Conservation (phyloP, 2,113 vertebrate genomes). For the Lophotis ruficrista region DNA sequence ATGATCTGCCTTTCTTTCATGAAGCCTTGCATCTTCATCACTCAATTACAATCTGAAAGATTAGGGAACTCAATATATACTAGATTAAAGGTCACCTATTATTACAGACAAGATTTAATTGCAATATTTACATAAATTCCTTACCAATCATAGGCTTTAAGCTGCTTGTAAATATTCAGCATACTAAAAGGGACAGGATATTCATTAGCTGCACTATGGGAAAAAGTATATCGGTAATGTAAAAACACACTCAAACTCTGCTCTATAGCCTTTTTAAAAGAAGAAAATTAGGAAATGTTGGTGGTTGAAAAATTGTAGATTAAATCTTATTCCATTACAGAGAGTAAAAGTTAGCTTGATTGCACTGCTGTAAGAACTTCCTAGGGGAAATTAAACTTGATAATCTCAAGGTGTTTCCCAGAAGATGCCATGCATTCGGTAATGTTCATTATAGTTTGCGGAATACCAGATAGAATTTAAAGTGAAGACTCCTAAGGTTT, state of each 20-base stretch:
- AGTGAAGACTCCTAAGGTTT: conserved; percentile 54
- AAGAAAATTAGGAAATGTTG: conserved; percentile 1
- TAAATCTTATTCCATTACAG: conserved; percentile 64
- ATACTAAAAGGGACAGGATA: neutral
- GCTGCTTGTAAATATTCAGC: neutral
- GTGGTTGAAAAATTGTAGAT: conserved; percentile 41
- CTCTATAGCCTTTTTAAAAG: neutral
- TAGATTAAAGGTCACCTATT: conserved; percentile 62
- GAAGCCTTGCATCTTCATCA: conserved; percentile 52
- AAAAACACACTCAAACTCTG: neutral
- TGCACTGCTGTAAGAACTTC: conserved; percentile 61
- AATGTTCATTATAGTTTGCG: conserved; percentile 63
- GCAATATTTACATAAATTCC: conserved; percentile 51
- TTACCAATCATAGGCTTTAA: neutral
- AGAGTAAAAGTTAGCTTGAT: conserved; percentile 56
- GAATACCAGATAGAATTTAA: conserved; percentile 49
- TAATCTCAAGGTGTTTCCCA: conserved; percentile 66
- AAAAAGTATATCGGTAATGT: neutral
- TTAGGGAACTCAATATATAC: conserved; percentile 52
- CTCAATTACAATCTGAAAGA: conserved; percentile 58
- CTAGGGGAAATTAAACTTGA: conserved; percentile 69
- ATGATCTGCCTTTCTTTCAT: conserved; percentile 55
- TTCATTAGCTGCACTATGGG: neutral
- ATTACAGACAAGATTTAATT: conserved; percentile 65
- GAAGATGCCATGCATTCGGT: neutral